Evolutionary conservation across 2,113 vertebrate genomes (phyloP), one percentile per base, ranked within the genome.

Genomic region (Sebastes schlegelii): DNA sequence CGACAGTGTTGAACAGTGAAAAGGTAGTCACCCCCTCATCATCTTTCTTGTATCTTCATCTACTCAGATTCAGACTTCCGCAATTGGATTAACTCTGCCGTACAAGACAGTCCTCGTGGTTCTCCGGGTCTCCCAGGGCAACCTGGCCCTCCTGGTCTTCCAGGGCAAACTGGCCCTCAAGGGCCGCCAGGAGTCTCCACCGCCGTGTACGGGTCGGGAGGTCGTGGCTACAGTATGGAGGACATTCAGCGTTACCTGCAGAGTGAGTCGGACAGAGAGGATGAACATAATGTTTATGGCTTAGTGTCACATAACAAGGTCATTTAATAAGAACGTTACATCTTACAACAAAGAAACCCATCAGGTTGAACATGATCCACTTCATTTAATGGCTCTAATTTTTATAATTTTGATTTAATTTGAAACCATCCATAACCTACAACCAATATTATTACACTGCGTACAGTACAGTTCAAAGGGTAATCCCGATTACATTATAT

Each of bases 231-330:
- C 88, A 96, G 87, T 64, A 14, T 95, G 79, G 97, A 98, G 89
- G 97, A 97, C 0, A 71, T 99, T 80, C 95, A 96, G 61, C 91
- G 94, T 34, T 97, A 98, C 86, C 91, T 99, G 70, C 97, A 97
- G 81, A 93, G 98, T 99, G 92, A 96, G 95, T 92, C 45, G 23
- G n/a, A 64, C 6, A 12, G 7, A 73, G 5, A 57, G 12, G 4
- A 13, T 12, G 42, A 46, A 60, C 26, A 17, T 23, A 6, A 51
- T 16, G 43, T 46, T 43, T 7, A 19, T 21, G 17, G 42, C 42
- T 60, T 48, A 17, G 71, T 61, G 26, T 74, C 57, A 74, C 14
- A 74, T 13, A 8, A 9, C 12, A 17, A 73, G 13, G 7, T 8
- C 7, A 19, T 51, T n/a, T 19, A 49, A 11, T 16, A n/a, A 4